These are phyloP conservation scores for Agrilus planipennis DNA, from an alignment of 1,140 invertebrate species.

Conservation along the genomic window DNA sequence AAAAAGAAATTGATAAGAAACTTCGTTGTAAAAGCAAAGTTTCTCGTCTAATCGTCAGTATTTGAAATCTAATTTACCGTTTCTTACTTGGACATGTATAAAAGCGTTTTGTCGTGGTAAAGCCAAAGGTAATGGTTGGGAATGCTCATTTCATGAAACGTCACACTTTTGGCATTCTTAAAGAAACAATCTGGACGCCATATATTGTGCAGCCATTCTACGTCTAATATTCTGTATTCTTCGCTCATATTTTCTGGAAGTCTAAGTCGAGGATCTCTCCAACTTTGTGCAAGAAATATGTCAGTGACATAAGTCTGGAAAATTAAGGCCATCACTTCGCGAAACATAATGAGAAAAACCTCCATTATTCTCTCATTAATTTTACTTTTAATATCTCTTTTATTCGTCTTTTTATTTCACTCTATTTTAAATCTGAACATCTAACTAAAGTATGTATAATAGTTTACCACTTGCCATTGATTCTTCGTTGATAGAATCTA, in stretches of 20 bases:
- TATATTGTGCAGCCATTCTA: slow-evolving; percentile 81
- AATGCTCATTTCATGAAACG: slow-evolving; percentile 89
- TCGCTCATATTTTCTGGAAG: slow-evolving; percentile 86
- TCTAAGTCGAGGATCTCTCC: slow-evolving; percentile 74
- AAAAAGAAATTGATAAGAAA: too few relatives aligned
- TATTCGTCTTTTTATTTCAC: too few relatives aligned
- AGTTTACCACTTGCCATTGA: slow-evolving; percentile 61
- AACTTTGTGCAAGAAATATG: slow-evolving; percentile 84
- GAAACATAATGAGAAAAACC: too few relatives aligned
- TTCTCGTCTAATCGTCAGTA: too few relatives aligned
- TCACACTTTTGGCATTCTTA: slow-evolving; percentile 87
- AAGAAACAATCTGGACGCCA: slow-evolving; percentile 89
- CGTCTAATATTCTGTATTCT: slow-evolving; percentile 79
- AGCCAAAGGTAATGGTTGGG: slow-evolving; percentile 88
- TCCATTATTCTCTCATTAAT: too few relatives aligned
- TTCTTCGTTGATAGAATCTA: slow-evolving; percentile 84
- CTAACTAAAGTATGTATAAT: too few relatives aligned
- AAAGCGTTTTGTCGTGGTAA: slow-evolving; percentile 78
- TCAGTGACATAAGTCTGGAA: slow-evolving; percentile 90
- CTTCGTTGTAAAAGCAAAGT: too few relatives aligned
- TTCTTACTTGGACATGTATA: slow-evolving; percentile 87
- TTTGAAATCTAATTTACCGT: too few relatives aligned
- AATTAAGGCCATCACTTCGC: too few relatives aligned
- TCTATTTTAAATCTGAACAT: too few relatives aligned
- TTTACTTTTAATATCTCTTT: too few relatives aligned